These are phyloP conservation scores for Xiphorhynchus erythropygius DNA, from an alignment of 2,797 vertebrate species.

Conservation along the genomic window DNA sequence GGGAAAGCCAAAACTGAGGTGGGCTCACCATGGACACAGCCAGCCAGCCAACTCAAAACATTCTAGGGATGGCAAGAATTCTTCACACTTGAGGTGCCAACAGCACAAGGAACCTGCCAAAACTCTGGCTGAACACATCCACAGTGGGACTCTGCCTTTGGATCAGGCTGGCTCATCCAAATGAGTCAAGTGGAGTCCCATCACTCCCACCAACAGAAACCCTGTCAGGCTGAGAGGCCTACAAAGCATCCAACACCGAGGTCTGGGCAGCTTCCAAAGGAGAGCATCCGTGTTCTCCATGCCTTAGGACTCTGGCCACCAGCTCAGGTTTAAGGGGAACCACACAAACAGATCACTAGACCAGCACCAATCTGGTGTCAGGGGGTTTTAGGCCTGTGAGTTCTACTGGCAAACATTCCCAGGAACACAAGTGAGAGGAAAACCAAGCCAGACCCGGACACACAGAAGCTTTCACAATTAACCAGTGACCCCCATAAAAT, in stretches of 20 bases:
- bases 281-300: not conserved
- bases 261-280: not conserved
- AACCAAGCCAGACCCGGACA: not conserved
- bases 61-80: not conserved
- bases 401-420: not conserved
- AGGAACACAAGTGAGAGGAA: not conserved
- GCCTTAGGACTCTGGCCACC: not conserved
- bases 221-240: not conserved
- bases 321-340: not conserved
- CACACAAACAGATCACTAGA: not conserved
- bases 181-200: not conserved
- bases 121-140: not conserved
- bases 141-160: not conserved
- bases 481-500: not conserved
- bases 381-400: not conserved
- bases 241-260: rapidly evolving
- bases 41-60: not conserved
- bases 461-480: not conserved
- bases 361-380: not conserved
- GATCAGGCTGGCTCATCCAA: not conserved
- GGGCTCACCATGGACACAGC: not conserved
- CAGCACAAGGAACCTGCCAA: not conserved
- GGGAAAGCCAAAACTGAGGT: not conserved
- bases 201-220: not conserved
- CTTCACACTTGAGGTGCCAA: not conserved